Evolutionary conservation across 2,888 invertebrate species (phyloP).

Genomic region (Syritta pipiens): DNA sequence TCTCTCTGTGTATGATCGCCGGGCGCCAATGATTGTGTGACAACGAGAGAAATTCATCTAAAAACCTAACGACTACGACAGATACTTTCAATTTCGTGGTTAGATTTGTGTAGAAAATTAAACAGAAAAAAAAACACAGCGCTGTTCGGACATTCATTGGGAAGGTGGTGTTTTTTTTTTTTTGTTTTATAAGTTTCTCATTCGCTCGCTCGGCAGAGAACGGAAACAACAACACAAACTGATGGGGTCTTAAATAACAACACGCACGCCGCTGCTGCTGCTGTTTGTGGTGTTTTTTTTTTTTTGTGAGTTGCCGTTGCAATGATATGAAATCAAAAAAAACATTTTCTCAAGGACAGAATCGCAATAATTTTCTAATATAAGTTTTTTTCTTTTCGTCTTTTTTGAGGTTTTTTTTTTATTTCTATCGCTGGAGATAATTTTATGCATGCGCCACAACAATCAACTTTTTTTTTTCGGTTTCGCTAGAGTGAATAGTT

Average conservation of each 20-base stretch:
- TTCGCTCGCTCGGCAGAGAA: too few species aligned
- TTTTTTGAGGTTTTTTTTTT: conserved; percentile 20
- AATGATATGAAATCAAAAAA: too few species aligned
- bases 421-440: conserved; percentile 41
- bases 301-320: too few species aligned
- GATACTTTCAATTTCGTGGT: conserved; percentile 45
- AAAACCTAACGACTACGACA: conserved; percentile 7
- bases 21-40: too few species aligned
- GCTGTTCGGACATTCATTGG: neutral
- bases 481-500: conserved; percentile 47
- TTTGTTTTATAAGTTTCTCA: too few species aligned
- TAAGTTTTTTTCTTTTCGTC: conserved; percentile 12
- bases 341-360: conserved; percentile 54
- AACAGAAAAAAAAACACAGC: neutral
- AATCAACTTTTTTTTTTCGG: conserved; percentile 31
- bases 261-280: conserved; percentile 23
- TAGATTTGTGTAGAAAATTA: conserved; percentile 14
- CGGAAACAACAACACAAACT: too few species aligned
- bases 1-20: neutral
- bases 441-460: conserved; percentile 53
- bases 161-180: too few species aligned
- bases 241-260: neutral
- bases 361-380: conserved; percentile 54
- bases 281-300: too few species aligned
- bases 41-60: conserved; percentile 20